phyloP scores from a whole-genome alignment of 2,113 vertebrate species.

The Podilymbus podiceps region DNA sequence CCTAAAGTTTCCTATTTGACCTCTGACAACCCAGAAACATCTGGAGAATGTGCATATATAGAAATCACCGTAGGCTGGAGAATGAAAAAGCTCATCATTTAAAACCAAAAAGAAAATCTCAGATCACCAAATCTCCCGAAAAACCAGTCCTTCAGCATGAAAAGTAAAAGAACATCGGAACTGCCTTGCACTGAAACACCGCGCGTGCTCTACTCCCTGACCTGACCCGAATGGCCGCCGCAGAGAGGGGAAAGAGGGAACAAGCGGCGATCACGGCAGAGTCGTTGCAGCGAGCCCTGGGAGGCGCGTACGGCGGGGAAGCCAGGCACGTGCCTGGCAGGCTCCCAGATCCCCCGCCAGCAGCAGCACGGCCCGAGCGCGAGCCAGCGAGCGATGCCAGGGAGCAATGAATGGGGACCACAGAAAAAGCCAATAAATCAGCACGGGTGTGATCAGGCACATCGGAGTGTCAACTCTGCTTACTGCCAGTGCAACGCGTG shows the following conservation, averaged over 20 bases:
- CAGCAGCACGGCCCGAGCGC: neutral
- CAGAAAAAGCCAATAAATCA: constrained; percentile 17
- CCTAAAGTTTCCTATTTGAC: neutral
- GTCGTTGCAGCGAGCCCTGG: neutral
- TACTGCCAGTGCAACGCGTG: neutral
- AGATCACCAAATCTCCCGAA: neutral
- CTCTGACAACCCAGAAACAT: neutral
- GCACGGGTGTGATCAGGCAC: neutral
- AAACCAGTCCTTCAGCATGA: neutral
- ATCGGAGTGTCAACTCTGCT: neutral
- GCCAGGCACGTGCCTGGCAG: constrained; percentile 35
- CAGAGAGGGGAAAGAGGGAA: neutral
- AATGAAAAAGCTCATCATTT: neutral
- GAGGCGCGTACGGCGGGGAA: neutral
- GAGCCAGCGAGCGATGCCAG: neutral
- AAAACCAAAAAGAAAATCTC: neutral
- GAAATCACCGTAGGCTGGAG: neutral
- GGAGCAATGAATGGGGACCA: neutral
- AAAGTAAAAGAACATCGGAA: neutral
- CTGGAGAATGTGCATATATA: neutral
- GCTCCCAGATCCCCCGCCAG: neutral
- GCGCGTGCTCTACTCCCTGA: neutral
- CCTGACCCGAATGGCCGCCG: neutral
- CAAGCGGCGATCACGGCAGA: rapidly evolving
- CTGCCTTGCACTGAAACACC: neutral